A percentile compares a stretch with the other conserved stretches of the same genome.
Evolutionary conservation across 2,888 invertebrate genomes (phyloP).

Genomic region (Auanema sp.): DNA sequence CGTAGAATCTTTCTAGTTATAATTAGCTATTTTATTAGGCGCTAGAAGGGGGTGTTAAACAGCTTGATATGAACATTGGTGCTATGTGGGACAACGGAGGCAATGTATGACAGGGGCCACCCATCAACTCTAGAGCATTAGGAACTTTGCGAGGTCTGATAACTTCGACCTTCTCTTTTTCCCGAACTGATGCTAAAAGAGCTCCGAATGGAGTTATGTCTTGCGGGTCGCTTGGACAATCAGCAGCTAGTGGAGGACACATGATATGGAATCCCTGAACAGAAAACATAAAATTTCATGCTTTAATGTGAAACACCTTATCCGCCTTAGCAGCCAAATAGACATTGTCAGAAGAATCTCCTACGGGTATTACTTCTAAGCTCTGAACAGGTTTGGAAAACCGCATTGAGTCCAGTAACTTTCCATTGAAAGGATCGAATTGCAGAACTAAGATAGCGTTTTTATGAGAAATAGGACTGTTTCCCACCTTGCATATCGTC

Average conservation of each 20-base stretch:
- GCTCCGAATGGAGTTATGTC: constrained; percentile 15
- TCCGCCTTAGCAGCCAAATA: constrained; percentile 15
- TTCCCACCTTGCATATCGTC: constrained; percentile 13
- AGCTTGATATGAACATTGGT: constrained; percentile 43
- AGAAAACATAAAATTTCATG: neutral
- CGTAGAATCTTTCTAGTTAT: too few species aligned
- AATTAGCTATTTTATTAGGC: neutral
- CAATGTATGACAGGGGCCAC: constrained; percentile 47
- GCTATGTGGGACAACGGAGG: constrained; percentile 51
- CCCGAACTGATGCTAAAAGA: neutral
- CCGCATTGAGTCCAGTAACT: constrained; percentile 8
- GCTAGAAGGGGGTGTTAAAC: constrained; percentile 31
- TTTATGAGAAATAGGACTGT: neutral
- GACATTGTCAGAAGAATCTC: neutral
- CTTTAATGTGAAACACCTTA: neutral
- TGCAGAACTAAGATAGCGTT: constrained; percentile 11
- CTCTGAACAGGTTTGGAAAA: constrained; percentile 10
- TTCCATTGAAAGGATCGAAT: constrained; percentile 15
- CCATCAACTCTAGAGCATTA: constrained; percentile 34
- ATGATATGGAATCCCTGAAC: constrained; percentile 14
- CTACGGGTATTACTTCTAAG: constrained; percentile 2
- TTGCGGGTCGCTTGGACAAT: neutral
- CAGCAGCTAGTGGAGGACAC: neutral
- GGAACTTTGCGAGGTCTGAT: neutral
- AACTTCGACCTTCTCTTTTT: too few species aligned